phyloP scores from a whole-genome alignment of 2,797 vertebrate species.

The Ctenopoma multispine region DNA sequence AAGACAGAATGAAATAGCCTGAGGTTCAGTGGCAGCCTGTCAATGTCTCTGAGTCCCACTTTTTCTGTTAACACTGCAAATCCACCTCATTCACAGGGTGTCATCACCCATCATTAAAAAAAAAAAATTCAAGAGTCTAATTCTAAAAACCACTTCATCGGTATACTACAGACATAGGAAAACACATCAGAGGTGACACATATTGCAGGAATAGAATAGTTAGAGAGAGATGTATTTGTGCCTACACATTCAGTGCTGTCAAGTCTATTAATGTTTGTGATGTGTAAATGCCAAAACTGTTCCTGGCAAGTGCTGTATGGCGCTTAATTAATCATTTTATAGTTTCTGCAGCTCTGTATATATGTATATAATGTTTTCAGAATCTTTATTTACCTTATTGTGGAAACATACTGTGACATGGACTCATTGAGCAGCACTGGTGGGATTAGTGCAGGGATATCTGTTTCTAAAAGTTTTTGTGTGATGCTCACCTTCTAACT shows the following conservation, averaged over 20 bases:
- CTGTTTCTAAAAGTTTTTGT: no score
- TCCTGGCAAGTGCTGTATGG: constrained; percentile 18
- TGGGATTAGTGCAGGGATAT: no score
- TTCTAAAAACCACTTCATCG: constrained; percentile 49
- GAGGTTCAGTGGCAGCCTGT: constrained; percentile 64
- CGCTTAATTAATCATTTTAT: constrained; percentile 35
- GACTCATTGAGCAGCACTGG: no score
- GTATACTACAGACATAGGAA: constrained; percentile 16
- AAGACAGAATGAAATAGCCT: constrained; percentile 54
- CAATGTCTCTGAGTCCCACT: constrained; percentile 51
- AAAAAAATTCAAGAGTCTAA: constrained; percentile 31
- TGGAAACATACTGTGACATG: no score
- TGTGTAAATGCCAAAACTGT: constrained; percentile 20
- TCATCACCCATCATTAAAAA: constrained; percentile 53
- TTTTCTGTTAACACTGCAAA: constrained; percentile 57
- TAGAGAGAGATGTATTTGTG: constrained; percentile 5
- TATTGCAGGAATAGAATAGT: constrained; percentile 8
- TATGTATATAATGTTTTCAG: not conserved
- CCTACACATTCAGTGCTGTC: not conserved
- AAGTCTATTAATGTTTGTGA: constrained; percentile 37
- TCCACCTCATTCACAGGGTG: constrained; percentile 56
- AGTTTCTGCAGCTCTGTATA: constrained; percentile 8
- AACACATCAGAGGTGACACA: constrained; percentile 37
- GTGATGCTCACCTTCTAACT: no score
- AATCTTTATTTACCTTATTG: not conserved